phyloP scores from a whole-genome alignment of 2,888 invertebrate species.

The Hirtodrosophila alboralis region DNA sequence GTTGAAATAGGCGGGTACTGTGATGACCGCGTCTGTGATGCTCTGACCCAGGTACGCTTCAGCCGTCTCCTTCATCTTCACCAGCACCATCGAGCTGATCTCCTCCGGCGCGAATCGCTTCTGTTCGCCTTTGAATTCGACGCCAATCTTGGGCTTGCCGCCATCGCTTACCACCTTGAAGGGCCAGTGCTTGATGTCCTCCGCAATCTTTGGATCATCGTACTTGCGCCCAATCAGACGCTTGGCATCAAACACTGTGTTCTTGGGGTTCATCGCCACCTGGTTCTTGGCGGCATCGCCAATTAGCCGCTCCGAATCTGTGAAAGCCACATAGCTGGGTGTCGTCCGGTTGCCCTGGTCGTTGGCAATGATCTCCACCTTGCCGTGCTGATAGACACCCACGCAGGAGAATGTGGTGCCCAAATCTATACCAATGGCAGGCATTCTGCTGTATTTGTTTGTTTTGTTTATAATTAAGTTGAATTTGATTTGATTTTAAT shows the following conservation, averaged over 20 bases:
- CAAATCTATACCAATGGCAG: constrained; percentile 86
- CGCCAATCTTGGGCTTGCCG: constrained; percentile 92
- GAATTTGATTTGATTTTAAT: no score
- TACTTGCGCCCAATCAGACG: constrained; percentile 96
- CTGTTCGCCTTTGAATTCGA: constrained; percentile 93
- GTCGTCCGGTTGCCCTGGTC: constrained; percentile 88
- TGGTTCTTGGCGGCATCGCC: constrained; percentile 93
- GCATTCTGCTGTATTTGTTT: constrained; percentile 73
- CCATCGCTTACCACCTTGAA: constrained; percentile 93
- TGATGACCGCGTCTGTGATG: constrained; percentile 93
- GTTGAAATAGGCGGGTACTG: constrained; percentile 89
- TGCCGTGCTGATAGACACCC: constrained; percentile 92
- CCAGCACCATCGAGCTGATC: constrained; percentile 95
- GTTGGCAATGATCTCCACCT: constrained; percentile 93
- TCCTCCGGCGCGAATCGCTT: constrained; percentile 96
- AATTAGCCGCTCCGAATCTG: constrained; percentile 89
- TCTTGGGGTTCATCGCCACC: constrained; percentile 94
- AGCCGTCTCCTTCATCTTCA: constrained; percentile 96
- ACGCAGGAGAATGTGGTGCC: constrained; percentile 89
- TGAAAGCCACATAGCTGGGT: constrained; percentile 88
- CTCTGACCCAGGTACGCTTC: constrained; percentile 94
- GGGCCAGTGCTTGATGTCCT: constrained; percentile 97
- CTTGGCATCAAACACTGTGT: constrained; percentile 97
- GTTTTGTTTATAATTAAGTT: no score
- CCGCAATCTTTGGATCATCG: constrained; percentile 93